These are phyloP conservation scores for Balaeniceps rex DNA, from an alignment of 2,113 vertebrate genomes.

Conservation along the genomic window DNA sequence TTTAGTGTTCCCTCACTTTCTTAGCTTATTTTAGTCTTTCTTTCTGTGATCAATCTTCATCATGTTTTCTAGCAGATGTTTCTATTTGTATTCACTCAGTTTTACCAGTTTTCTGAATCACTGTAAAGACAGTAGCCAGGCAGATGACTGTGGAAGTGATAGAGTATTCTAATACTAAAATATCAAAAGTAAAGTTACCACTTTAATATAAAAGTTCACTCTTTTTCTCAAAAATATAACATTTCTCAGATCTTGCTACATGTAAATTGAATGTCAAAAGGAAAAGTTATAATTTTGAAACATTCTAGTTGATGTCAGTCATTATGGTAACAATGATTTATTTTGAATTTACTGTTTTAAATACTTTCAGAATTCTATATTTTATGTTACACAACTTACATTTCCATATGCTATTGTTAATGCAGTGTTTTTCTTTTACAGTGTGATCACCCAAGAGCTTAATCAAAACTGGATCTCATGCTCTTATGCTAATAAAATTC, in stretches of 20 bases:
- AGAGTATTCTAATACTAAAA: background rate
- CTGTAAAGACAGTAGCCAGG: background rate
- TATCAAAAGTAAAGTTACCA: background rate
- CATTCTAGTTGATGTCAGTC: background rate
- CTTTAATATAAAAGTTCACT: background rate
- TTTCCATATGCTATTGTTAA: background rate
- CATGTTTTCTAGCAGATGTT: background rate
- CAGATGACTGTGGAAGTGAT: background rate
- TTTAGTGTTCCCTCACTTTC: background rate
- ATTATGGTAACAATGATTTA: background rate
- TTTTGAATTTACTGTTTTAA: background rate
- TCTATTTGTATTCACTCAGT: background rate
- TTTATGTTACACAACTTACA: background rate
- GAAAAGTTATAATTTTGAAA: background rate
- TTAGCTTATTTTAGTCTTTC: background rate
- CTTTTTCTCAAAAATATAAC: background rate
- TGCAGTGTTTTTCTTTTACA: background rate
- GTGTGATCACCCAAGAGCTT: background rate
- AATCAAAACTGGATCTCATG: background rate
- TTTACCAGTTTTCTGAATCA: background rate
- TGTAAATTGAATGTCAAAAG: background rate
- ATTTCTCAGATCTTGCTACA: background rate
- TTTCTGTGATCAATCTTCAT: background rate
- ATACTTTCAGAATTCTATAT: background rate
- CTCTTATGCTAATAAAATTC: background rate